These are phyloP conservation scores for Colletes latitarsis DNA, from an alignment of 1,140 invertebrate species.

Conservation along the genomic window DNA sequence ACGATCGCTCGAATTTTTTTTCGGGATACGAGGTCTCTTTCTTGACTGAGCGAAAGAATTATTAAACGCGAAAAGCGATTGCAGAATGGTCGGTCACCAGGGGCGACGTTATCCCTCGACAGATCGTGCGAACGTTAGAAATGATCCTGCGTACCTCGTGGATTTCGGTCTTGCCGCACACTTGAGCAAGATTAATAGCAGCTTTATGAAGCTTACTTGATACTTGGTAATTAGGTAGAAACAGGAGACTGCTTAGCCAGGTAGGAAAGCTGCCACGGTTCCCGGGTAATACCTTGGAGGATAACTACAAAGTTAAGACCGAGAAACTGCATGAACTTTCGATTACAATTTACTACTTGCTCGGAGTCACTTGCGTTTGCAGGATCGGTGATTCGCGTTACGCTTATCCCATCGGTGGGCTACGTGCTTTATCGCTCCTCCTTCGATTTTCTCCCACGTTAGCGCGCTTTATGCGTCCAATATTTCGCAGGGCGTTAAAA, in stretches of 20 bases:
- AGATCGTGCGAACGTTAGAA: conserved; percentile 5
- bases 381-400: conserved; percentile 40
- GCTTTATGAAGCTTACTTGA: conserved; percentile 53
- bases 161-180: conserved; percentile 16
- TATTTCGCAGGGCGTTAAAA: neutral
- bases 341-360: conserved; percentile 54
- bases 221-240: conserved; percentile 60
- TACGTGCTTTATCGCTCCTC: neutral
- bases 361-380: conserved; percentile 45
- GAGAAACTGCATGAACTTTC: conserved; percentile 55
- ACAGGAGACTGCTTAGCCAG: conserved; percentile 56
- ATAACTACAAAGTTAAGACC: conserved; percentile 53
- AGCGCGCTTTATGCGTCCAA: neutral
- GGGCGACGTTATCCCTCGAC: neutral
- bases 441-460: neutral
- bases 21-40: too few species aligned
- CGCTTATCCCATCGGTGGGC: neutral
- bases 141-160: neutral
- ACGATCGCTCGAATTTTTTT: neutral
- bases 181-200: conserved; percentile 56
- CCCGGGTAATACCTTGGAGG: conserved; percentile 43
- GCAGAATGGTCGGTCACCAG: neutral
- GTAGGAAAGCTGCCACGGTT: conserved; percentile 35
- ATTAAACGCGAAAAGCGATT: neutral
- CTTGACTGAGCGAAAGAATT: too few species aligned